Conservation (phyloP, 2,797 vertebrate genomes). For the Neostethus bicornis region DNA sequence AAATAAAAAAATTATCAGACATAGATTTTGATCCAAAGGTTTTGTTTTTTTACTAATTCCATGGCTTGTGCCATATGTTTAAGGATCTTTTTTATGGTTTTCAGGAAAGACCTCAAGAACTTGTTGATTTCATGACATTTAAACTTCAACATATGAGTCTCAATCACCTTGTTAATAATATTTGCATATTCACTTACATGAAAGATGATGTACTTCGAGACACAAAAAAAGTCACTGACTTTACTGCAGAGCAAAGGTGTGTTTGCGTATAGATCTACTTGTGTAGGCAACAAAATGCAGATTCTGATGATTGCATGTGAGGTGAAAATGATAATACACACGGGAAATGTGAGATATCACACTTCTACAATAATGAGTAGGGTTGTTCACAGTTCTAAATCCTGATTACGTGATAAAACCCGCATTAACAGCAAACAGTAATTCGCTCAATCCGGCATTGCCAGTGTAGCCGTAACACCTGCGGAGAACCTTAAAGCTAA, state of each 20-base stretch:
- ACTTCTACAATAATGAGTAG: conserved; percentile 27
- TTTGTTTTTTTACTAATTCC: too few relatives aligned
- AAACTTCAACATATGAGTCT: too few relatives aligned
- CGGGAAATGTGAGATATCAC: conserved; percentile 29
- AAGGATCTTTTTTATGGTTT: too few relatives aligned
- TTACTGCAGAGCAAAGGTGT: conserved; percentile 40
- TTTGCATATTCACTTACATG: conserved; percentile 59
- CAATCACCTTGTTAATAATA: too few relatives aligned
- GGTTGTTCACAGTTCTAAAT: conserved; percentile 36
- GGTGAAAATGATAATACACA: conserved; percentile 30
- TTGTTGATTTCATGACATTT: too few relatives aligned
- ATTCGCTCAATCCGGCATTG: conserved; percentile 47
- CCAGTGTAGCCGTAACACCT: conserved; percentile 66
- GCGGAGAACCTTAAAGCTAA: conserved; percentile 65
- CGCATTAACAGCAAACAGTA: conserved; percentile 68
- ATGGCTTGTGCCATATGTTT: too few relatives aligned
- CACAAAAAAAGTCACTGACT: conserved; percentile 53
- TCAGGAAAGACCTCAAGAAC: too few relatives aligned
- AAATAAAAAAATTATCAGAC: too few relatives aligned
- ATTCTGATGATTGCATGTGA: conserved; percentile 20
- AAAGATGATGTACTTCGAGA: conserved; percentile 37
- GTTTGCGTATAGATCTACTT: conserved; percentile 10
- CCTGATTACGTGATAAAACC: conserved; percentile 66
- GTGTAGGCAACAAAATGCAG: conserved; percentile 9
- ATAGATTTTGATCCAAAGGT: too few relatives aligned